Evolutionary conservation across 2,113 vertebrate genomes (phyloP).

Genomic region (Pangasianodon gigas): DNA sequence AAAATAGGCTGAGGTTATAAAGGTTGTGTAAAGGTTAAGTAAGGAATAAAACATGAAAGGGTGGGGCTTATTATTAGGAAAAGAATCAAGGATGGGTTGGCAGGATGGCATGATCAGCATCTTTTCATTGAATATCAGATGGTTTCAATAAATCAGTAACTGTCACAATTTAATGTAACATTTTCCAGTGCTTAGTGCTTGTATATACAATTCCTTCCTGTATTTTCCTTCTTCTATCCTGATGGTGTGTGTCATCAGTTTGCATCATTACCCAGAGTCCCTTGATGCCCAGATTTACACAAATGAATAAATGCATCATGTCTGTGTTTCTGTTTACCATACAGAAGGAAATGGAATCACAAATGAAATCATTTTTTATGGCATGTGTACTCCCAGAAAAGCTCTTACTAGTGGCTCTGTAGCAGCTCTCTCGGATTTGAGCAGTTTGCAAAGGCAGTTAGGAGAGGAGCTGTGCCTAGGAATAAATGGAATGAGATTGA

Average conservation of each 20-base stretch:
- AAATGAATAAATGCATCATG: background rate
- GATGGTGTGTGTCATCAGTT: background rate
- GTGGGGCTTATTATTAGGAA: too few species aligned
- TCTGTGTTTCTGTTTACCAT: background rate
- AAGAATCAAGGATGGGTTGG: too few species aligned
- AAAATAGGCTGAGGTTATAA: too few species aligned
- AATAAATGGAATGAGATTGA: background rate
- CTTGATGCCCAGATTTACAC: background rate
- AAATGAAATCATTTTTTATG: background rate
- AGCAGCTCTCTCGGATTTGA: background rate
- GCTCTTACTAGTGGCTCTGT: background rate
- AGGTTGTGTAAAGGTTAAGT: too few species aligned
- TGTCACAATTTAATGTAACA: background rate
- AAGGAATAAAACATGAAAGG: too few species aligned
- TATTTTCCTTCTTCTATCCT: background rate
- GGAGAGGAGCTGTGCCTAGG: background rate
- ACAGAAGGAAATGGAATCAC: conserved; percentile 5
- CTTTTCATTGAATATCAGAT: background rate
- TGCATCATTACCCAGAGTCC: background rate
- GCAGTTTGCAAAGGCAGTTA: background rate
- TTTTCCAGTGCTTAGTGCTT: background rate
- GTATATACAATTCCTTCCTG: background rate
- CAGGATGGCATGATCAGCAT: background rate
- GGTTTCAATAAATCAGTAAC: background rate
- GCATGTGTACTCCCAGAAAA: background rate